Evolutionary conservation across 2,113 vertebrate species (phyloP), one percentile per base, ranked within the genome.

Genomic region (Phylloscopus trochilus): DNA sequence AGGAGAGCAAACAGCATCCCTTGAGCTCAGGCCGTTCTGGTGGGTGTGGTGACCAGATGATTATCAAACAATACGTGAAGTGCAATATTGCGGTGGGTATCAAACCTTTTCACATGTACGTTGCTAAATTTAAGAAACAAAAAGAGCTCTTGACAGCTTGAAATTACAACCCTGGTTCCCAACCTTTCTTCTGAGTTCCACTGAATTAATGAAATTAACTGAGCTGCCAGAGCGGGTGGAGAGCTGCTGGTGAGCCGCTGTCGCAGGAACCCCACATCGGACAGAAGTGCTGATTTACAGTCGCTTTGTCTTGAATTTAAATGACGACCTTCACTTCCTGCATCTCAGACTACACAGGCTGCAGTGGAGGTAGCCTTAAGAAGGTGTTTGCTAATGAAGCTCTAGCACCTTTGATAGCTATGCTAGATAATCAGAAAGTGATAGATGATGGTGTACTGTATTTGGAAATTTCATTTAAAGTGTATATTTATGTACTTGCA

Each of bases 241-340:
- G 63, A 47, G 63, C 47, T 77, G 47, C 46, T 5, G 41, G 63
- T 68, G 85, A 87, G 75, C 62, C 0, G 2, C 73, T 47, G 49
- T 79, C 0, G 0, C 59, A 73, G 56, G 72, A 81, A 3, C 60
- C n/a, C 70, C 66, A 66, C 82, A 31, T 72, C 58, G 1, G 76
- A 79, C 55, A 70, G 30, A 70, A 43, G 75, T 67, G 53, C 46
- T 91, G 63, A 53, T 73, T 88, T 55, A 47, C 63, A 14, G 7
- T 92, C 0, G 0, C 67, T 87, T 92, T 87, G 56, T 66, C 85
- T 85, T 87, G 72, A 83, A 88, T 95, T 89, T 80, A 85, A 92
- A 89, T 60, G 52, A 35, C 2, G 62, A 83, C 87, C 86, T 96
- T 91, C 80, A 52, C 74, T 95, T 91, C 60, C 69, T 76, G 58